Percentiles rank a stretch among this genome's conserved stretches.
These are phyloP conservation scores for Pocillopora grandis DNA, from an alignment of 92 coral and sea anemone species.

Conservation along the genomic window DNA sequence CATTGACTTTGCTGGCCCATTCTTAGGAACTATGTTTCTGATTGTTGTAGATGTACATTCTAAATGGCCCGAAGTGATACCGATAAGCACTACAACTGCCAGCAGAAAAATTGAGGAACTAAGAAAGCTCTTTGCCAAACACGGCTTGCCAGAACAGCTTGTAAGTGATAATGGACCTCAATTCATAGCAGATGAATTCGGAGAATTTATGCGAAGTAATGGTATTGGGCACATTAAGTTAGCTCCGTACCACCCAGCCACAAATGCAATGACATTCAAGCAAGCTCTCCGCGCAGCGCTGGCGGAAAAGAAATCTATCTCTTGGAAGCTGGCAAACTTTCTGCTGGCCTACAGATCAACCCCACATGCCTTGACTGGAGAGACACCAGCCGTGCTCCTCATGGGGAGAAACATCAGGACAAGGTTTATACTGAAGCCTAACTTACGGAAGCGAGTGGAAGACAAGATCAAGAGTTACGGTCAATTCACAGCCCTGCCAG, in stretches of 20 bases:
- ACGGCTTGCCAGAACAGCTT: conserved; percentile 41
- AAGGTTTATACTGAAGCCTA: conserved; percentile 24
- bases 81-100: conserved; percentile 40
- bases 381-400: conserved; percentile 20
- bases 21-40: conserved; percentile 22
- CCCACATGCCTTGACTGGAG: conserved; percentile 25
- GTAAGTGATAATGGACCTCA: conserved; percentile 55
- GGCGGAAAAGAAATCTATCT: not conserved
- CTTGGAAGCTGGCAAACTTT: conserved; percentile 27
- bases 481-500: conserved; percentile 1
- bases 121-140: conserved; percentile 32
- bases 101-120: conserved; percentile 41
- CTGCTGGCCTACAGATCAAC: conserved; percentile 18
- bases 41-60: conserved; percentile 40
- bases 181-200: conserved; percentile 38
- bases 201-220: not conserved
- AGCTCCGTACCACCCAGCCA: conserved; percentile 41
- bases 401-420: conserved; percentile 33
- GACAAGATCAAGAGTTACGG: not conserved
- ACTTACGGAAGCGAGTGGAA: conserved; percentile 15
- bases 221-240: not conserved
- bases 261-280: conserved; percentile 28
- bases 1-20: conserved; percentile 28
- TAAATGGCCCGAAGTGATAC: conserved; percentile 9
- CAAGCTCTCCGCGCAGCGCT: conserved; percentile 20